A percentile compares a stretch with the other conserved stretches of the same genome.
Conservation (phyloP, 2,797 vertebrate genomes). For the Todus mexicanus region DNA sequence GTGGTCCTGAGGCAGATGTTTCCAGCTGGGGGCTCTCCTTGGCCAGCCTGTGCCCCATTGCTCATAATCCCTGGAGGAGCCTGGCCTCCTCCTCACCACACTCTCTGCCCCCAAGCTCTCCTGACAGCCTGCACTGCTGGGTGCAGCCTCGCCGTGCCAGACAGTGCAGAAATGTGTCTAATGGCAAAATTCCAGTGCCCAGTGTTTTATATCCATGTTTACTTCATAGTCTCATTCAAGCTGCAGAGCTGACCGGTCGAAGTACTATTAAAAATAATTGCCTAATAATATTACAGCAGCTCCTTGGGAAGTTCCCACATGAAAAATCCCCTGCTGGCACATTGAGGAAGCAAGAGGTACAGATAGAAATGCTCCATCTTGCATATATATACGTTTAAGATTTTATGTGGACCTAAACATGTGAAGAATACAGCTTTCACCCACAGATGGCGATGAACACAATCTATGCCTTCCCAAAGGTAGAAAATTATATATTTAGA, state of each 20-base stretch:
- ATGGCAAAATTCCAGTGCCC: background rate
- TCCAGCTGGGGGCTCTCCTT: no score
- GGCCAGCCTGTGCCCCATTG: background rate
- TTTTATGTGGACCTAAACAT: background rate
- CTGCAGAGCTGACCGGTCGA: background rate
- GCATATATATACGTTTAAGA: background rate
- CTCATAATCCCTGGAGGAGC: background rate
- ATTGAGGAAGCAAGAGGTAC: background rate
- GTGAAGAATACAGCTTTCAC: background rate
- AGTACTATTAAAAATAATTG: background rate
- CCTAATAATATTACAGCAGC: background rate
- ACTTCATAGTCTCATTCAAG: background rate
- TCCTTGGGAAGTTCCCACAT: background rate
- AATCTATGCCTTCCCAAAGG: background rate
- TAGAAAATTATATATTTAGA: background rate
- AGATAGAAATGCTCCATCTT: background rate
- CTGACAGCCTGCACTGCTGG: background rate
- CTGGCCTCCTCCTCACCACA: background rate
- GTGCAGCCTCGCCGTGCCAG: background rate
- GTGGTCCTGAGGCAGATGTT: background rate
- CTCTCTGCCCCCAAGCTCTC: background rate
- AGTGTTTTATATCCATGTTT: background rate
- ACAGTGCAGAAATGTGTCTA: background rate
- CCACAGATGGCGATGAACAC: slow-evolving; percentile 9
- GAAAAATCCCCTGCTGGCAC: background rate